Percentiles rank a stretch among this genome's conserved stretches.
Conservation (phyloP, 1,140 invertebrate species). For the Ceratina calcarata region DNA sequence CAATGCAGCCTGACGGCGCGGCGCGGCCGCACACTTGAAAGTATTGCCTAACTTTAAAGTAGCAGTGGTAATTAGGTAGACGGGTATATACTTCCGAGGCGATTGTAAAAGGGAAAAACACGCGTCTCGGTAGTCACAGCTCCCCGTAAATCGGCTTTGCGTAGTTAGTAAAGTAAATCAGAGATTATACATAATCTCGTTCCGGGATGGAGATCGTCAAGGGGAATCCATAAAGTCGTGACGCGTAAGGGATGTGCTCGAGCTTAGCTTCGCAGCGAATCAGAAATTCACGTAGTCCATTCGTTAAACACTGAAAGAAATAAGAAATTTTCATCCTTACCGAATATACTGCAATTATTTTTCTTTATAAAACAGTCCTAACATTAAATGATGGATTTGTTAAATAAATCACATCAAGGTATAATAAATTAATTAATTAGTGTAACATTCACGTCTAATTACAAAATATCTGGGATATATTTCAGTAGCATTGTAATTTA, state of each 20-base stretch:
- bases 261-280: background rate
- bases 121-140: constrained; percentile 12
- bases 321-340: too few relatives aligned
- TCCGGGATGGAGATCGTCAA: constrained; percentile 33
- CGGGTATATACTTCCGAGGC: background rate
- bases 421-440: too few relatives aligned
- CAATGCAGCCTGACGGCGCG: background rate
- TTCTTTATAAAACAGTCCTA: too few relatives aligned
- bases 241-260: constrained; percentile 17
- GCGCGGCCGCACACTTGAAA: background rate
- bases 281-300: too few relatives aligned
- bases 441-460: too few relatives aligned
- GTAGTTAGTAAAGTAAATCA: constrained; percentile 43
- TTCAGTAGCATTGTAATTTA: too few relatives aligned
- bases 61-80: constrained; percentile 25
- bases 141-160: constrained; percentile 53
- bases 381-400: too few relatives aligned
- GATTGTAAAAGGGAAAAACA: constrained; percentile 32
- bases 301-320: too few relatives aligned
- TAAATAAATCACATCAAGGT: too few relatives aligned
- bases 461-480: too few relatives aligned
- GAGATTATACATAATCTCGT: constrained; percentile 56
- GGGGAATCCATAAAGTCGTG: constrained; percentile 51
- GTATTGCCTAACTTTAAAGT: constrained; percentile 12
- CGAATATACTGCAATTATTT: too few relatives aligned